These are phyloP conservation scores for Diuraphis noxia DNA, from an alignment of 1,140 invertebrate species.

Conservation along the genomic window DNA sequence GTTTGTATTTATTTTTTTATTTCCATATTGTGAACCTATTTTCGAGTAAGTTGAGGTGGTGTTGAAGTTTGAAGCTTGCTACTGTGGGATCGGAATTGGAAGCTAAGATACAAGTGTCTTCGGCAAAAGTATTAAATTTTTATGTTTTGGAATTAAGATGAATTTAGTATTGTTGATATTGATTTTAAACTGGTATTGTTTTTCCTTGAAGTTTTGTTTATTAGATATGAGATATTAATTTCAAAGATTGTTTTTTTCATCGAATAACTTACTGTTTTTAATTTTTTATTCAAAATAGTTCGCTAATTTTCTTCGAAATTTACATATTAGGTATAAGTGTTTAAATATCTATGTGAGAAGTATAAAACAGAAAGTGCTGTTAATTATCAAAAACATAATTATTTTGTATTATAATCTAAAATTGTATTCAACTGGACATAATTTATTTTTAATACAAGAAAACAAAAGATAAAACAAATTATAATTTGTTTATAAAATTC, in stretches of 20 bases:
- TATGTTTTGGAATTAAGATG: too few species aligned
- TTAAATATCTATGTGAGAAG: neutral
- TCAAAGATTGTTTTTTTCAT: neutral
- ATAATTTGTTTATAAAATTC: neutral
- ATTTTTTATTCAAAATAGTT: neutral
- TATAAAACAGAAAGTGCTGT: neutral
- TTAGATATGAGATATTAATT: neutral
- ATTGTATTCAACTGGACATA: neutral
- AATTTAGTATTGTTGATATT: neutral
- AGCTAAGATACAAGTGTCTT: too few species aligned
- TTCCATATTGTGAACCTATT: too few species aligned
- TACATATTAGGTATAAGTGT: neutral
- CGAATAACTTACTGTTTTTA: neutral
- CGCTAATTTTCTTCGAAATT: neutral
- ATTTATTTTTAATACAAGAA: neutral
- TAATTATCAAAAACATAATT: neutral
- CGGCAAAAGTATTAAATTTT: too few species aligned
- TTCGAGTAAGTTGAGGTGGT: too few species aligned
- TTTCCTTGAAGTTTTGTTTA: neutral
- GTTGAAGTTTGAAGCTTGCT: too few species aligned
- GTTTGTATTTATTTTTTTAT: too few species aligned
- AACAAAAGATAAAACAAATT: neutral
- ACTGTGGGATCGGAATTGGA: too few species aligned
- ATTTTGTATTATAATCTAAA: neutral
- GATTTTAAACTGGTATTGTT: neutral